Evolutionary conservation across 2,113 vertebrate species (phyloP), one percentile per base, ranked within the genome.

Genomic region (Pomatorhinus ruficollis): DNA sequence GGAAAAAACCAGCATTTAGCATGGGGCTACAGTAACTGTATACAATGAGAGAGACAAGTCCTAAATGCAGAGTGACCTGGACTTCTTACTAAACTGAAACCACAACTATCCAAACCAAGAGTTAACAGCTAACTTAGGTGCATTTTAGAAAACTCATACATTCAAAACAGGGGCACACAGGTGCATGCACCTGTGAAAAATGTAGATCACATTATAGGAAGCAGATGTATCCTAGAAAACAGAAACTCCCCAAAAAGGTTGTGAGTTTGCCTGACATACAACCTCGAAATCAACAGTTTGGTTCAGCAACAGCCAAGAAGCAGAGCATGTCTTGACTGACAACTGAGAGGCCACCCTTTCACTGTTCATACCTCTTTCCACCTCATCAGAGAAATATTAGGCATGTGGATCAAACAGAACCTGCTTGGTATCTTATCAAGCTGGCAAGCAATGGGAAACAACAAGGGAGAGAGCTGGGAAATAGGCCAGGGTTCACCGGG

Each of bases 111-210:
- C 24, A 75, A 69, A 93, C 15, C 15, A 63, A 54, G 33, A 52
- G 11, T 28, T 53, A 50, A 31, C 21, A 71, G 42, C 16, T 12
- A 74, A 53, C 24, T 69, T 3, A 1, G 15, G 24, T 11, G 12
- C 21, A 40, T 28, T 19, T 69, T 31, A 44, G 23, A 14, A 50
- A 74, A 49, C 5, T 42, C 37, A 12, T 3, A 4, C 17, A 13
- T 60, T 68, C n/a, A 64, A 33, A 79, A 20, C 8, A 40, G 4
- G 15, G 12, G 21, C 9, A 6, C 0, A 0, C 24, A 24, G 6
- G 28, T n/a, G 23, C 35, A 47, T 0, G 2, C 13, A 78, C 19
- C 27, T 35, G 8, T 47, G 28, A 86, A 59, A 45, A 94, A 47
- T 0, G 10, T 1, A 81, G 18, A 42, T 22, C 39, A 59, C 12